Base-by-base conservation (phyloP, 2,113 vertebrate species). In the Colistium nudipinnis region DNA sequence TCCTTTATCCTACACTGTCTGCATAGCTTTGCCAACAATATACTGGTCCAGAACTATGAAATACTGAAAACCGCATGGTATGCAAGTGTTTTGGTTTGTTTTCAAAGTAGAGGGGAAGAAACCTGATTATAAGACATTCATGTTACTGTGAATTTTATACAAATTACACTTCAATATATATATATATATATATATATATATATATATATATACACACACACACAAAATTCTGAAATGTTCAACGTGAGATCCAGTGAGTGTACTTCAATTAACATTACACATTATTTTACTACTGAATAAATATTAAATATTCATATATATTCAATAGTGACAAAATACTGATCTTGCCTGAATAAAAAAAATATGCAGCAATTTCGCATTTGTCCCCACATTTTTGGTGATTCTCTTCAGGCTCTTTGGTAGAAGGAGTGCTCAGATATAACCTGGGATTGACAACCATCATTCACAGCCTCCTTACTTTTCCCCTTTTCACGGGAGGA, bases 331-430 rank as follows among this genome's bases (percentile, higher is more conserved):
- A 62, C 74, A 81, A 70, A 86, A 87, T 81, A 87, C 83, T 82
- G 78, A 93, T 94, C 91, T 92, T 92, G 91, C 90, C 93, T 90
- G 88, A 95, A 92, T 93, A 93, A 90, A 45, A n/a, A 93, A 90
- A 94, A 94, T 76, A 78, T 61, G 62, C 61, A 94, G 93, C 88
- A 83, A 94, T 94, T 70, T 51, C 90, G 91, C 89, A 93, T 90
- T 91, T 93, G 89, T 93, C 73, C 76, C 62, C 44, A 63, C 28
- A 62, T 92, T 92, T 94, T 91, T 93, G 94, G 92, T 94, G 91
- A 92, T 90, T 70, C 53, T 76, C 61, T 68, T 83, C 82, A 74
- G 61, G 69, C 64, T 88, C 77, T 87, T 87, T 87, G 82, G 81
- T 82, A 67, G 71, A 77, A 69, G 36, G 57, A 76, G 35, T 61